Percentiles rank a stretch among this genome's conserved stretches.
These are phyloP conservation scores for Neopipo cinnamomea DNA, from an alignment of 2,113 vertebrate genomes.

Conservation along the genomic window DNA sequence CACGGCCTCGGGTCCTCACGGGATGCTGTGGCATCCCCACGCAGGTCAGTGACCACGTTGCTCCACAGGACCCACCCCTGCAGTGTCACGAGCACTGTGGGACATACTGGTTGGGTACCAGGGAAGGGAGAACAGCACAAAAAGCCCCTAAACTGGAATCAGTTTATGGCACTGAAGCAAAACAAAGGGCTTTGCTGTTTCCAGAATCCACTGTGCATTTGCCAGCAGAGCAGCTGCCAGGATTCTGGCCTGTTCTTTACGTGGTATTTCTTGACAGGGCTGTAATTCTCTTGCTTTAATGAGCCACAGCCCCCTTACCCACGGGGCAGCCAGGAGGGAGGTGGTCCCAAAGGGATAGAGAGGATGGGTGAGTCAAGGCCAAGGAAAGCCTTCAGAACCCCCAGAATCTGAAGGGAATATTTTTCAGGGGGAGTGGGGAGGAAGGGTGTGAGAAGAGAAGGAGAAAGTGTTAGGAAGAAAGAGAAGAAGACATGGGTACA, in stretches of 20 bases:
- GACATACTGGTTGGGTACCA: not conserved
- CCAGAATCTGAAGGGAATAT: not conserved
- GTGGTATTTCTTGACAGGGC: not conserved
- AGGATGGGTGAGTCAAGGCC: not conserved
- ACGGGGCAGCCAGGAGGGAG: not conserved
- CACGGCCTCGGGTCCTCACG: accelerated
- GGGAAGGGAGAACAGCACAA: not conserved
- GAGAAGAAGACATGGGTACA: not conserved
- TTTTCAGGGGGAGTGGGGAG: not conserved
- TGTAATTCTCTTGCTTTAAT: not conserved
- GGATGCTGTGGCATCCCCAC: not conserved
- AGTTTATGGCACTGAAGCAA: not conserved
- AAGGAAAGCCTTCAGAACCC: not conserved
- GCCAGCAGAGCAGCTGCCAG: not conserved
- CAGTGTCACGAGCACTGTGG: accelerated
- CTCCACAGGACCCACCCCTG: not conserved
- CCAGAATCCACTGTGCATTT: not conserved
- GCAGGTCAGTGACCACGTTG: accelerated
- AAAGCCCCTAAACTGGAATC: not conserved
- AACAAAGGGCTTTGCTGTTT: not conserved
- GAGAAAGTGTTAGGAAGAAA: not conserved
- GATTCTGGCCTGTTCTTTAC: not conserved
- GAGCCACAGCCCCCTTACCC: not conserved
- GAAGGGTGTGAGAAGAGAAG: not conserved
- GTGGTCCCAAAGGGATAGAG: not conserved